phyloP scores from a whole-genome alignment of 2,797 vertebrate genomes.

The Emydoidea blandingii region DNA sequence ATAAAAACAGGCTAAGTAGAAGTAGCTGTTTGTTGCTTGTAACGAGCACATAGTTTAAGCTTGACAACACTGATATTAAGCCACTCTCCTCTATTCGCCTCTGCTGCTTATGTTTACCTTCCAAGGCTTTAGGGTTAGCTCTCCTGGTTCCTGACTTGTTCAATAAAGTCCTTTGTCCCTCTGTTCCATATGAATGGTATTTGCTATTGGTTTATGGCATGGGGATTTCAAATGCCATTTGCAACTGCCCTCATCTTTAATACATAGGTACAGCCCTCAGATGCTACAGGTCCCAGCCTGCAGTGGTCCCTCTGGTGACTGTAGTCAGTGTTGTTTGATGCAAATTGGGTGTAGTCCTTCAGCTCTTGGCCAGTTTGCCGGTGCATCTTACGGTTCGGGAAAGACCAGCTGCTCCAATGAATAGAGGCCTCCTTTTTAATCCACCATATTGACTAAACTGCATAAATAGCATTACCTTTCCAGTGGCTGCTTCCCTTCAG shows the following conservation, averaged over 20 bases:
- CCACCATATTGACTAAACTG: not conserved
- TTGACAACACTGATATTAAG: not conserved
- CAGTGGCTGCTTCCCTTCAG: not conserved
- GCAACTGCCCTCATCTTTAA: not conserved
- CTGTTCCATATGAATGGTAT: not conserved
- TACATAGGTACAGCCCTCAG: not conserved
- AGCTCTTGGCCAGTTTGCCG: not conserved
- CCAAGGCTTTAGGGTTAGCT: not conserved
- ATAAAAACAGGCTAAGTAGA: not conserved
- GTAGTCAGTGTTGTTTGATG: not conserved
- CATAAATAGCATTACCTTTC: not conserved
- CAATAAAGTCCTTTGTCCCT: not conserved
- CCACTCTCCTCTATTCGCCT: not conserved
- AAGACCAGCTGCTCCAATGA: not conserved
- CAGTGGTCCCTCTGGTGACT: not conserved
- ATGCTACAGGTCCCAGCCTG: not conserved
- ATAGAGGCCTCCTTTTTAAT: not conserved
- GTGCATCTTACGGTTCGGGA: not conserved
- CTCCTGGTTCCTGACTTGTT: not conserved
- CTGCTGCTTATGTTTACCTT: not conserved
- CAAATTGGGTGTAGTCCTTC: not conserved
- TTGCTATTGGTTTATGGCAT: not conserved
- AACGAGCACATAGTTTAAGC: fast-evolving
- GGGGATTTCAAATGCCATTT: not conserved
- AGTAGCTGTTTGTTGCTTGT: not conserved